phyloP scores from a whole-genome alignment of 1,140 invertebrate genomes.

The Aphis craccivora region DNA sequence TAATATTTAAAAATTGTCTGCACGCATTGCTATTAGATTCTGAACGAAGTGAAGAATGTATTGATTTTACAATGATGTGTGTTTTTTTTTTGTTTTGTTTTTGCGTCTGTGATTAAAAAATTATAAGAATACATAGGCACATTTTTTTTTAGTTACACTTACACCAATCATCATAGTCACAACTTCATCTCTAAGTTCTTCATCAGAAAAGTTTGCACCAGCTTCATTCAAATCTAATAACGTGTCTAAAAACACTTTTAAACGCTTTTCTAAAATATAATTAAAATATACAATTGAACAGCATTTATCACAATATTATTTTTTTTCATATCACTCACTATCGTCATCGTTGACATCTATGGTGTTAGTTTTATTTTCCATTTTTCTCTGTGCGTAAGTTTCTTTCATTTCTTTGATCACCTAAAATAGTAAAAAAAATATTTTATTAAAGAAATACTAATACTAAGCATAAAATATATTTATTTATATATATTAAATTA shows the following conservation, averaged over 20 bases:
- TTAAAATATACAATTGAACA: background rate
- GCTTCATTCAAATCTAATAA: constrained; percentile 68
- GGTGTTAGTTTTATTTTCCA: background rate
- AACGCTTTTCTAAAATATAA: constrained; percentile 58
- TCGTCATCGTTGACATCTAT: background rate
- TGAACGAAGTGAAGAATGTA: too few relatives aligned
- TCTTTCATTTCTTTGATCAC: constrained; percentile 36
- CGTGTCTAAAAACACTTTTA: constrained; percentile 69
- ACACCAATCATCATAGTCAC: constrained; percentile 73
- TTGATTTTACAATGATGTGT: too few relatives aligned
- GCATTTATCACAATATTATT: background rate
- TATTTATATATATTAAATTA: too few relatives aligned
- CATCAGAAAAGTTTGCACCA: constrained; percentile 66
- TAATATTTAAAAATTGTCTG: background rate
- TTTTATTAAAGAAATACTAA: constrained; percentile 29
- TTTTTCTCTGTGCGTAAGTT: background rate
- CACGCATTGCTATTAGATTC: too few relatives aligned
- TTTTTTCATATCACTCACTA: background rate
- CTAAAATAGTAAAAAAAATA: background rate
- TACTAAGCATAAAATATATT: constrained; percentile 18
- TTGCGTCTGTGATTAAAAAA: too few relatives aligned
- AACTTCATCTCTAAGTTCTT: constrained; percentile 70
- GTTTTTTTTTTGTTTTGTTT: too few relatives aligned
- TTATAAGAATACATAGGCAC: too few relatives aligned
- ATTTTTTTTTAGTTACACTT: constrained; percentile 61